Percentiles rank a stretch among this genome's conserved stretches.
These are phyloP conservation scores for Falco novaeseelandiae DNA, from an alignment of 2,797 vertebrate genomes.

Conservation along the genomic window DNA sequence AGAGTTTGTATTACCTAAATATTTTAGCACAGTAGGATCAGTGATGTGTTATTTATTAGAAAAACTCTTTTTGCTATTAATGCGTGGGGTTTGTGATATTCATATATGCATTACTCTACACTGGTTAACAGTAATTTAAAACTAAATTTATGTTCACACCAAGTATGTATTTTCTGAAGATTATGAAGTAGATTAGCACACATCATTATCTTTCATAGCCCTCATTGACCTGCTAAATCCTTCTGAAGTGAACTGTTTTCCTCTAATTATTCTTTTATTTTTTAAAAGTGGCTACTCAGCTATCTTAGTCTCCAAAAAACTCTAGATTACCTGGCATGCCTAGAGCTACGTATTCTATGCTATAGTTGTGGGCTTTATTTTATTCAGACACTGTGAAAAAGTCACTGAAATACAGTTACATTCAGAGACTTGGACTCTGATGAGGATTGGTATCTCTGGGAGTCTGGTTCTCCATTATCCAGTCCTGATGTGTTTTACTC, in stretches of 20 bases:
- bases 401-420: background rate
- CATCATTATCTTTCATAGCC: background rate
- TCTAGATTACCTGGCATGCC: background rate
- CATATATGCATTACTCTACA: background rate
- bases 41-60: background rate
- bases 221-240: background rate
- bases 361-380: background rate
- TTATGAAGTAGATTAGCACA: background rate
- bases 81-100: background rate
- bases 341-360: background rate
- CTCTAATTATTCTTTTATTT: background rate
- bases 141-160: background rate
- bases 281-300: background rate
- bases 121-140: background rate
- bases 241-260: background rate
- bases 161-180: background rate
- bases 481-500: background rate
- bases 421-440: background rate
- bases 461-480: background rate
- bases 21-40: background rate
- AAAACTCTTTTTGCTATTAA: background rate
- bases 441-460: background rate
- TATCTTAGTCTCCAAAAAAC: background rate
- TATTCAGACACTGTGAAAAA: background rate
- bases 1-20: background rate